Evolutionary conservation across 2,888 invertebrate genomes (phyloP), one percentile per base, ranked within the genome.

Genomic region (Tenthredo livida): DNA sequence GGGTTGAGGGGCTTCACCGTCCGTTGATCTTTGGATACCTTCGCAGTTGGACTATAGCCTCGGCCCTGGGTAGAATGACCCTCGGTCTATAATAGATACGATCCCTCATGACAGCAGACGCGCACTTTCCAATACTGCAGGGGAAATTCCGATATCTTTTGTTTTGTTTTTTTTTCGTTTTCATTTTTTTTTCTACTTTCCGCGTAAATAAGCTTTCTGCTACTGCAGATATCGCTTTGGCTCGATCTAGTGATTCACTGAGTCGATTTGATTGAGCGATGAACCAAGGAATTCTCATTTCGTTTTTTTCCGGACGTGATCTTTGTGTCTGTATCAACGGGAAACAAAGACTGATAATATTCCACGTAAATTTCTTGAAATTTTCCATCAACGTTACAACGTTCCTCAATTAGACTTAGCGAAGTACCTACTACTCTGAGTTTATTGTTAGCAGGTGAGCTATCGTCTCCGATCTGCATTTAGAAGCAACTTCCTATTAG

Each of bases 21-120:
- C 40, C 33, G 85, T 87, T 89, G 89, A 88, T 87, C 87, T 88
- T 88, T 90, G 90, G 92, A 92, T 93, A 91, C 92, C 93, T 92
- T 93, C 91, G 91, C 92, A 90, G 91, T 92, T 89, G 92, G 90
- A 92, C 92, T 92, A 90, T 29, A 61, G 21, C 91, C 90, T 87
- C 54, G 33, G 29, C 40, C 37, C 80, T 21, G 37, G 50, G 54
- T 77, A 80, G 67, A 70, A 65, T 83, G 83, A 83, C 83, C 83
- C 83, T 67, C 67, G 83, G 65, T 43, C 29, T 67, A 67, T 83
- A 83, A 83, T 83, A 83, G 83, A 83, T 83, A 83, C 83, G 83
- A 83, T 83, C 83, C 83, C 67, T 83, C 83, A 47, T 83, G 47
- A 83, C 80, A 61, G 58, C 25, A 29, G 67, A 70, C 67, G 67